These are phyloP conservation scores for Aquatica leii DNA, from an alignment of 2,888 invertebrate genomes.

Conservation along the genomic window DNA sequence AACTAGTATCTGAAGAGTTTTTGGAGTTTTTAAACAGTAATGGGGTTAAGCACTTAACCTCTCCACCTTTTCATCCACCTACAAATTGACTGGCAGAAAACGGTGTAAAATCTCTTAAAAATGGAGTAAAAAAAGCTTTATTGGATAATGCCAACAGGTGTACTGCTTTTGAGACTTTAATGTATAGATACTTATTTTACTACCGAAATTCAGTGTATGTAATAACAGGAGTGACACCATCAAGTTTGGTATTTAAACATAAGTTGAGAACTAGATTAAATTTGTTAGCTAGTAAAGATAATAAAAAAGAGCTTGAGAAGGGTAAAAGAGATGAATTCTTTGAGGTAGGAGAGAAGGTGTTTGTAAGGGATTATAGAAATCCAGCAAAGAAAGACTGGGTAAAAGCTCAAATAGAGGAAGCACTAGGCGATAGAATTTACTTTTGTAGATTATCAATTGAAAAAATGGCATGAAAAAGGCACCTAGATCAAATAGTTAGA, in stretches of 20 bases:
- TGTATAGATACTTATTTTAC: not conserved
- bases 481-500: no score
- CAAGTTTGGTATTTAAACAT: constrained; percentile 1
- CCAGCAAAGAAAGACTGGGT: no score
- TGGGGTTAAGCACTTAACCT: constrained; percentile 42
- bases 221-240: not conserved
- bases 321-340: no score
- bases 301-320: not conserved
- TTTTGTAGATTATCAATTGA: no score
- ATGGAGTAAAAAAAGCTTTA: not conserved
- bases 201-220: not conserved
- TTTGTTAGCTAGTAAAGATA: not conserved
- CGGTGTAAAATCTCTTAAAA: not conserved
- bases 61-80: constrained; percentile 22
- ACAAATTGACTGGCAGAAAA: constrained; percentile 2
- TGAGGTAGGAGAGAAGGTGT: no score
- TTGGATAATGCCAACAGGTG: not conserved
- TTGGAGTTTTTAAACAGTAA: constrained; percentile 37
- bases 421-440: no score
- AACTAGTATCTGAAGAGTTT: constrained; percentile 41
- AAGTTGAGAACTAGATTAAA: not conserved
- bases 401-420: no score
- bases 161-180: not conserved
- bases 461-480: no score
- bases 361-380: no score